Conservation (phyloP, 2,888 invertebrate species). For the Mythimna albipuncta region DNA sequence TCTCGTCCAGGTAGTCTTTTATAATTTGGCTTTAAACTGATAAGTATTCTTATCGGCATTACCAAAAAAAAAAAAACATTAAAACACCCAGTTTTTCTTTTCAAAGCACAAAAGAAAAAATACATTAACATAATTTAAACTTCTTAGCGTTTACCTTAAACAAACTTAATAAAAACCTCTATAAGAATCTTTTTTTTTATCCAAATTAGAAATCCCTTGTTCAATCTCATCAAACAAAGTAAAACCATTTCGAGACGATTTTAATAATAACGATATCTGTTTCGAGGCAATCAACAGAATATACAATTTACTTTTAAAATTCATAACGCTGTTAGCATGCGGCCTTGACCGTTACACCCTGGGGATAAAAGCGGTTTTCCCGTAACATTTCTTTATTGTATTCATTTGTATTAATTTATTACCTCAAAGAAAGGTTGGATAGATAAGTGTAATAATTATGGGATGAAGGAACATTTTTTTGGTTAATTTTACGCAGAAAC, state of each 20-base stretch:
- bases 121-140: background rate
- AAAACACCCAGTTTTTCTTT: constrained; percentile 1
- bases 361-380: constrained; percentile 59
- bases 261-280: constrained; percentile 63
- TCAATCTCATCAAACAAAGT: constrained; percentile 26
- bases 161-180: constrained; percentile 20
- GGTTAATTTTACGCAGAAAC: constrained; percentile 5
- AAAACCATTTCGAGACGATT: constrained; percentile 45
- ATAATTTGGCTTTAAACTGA: background rate
- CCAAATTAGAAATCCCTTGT: constrained; percentile 37
- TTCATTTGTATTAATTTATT: constrained; percentile 63
- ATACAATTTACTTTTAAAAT: constrained; percentile 67
- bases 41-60: background rate
- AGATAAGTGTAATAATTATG: constrained; percentile 55
- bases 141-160: background rate
- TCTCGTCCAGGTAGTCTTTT: background rate
- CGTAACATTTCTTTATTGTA: constrained; percentile 61
- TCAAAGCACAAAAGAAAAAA: constrained; percentile 3
- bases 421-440: constrained; percentile 45
- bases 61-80: background rate
- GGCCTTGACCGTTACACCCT: constrained; percentile 47
- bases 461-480: constrained; percentile 18
- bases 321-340: constrained; percentile 56
- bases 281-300: constrained; percentile 64
- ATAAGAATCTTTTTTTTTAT: constrained; percentile 14